Base-by-base conservation (phyloP, 2,888 invertebrate genomes). In the Hydrotaea diabolus region DNA sequence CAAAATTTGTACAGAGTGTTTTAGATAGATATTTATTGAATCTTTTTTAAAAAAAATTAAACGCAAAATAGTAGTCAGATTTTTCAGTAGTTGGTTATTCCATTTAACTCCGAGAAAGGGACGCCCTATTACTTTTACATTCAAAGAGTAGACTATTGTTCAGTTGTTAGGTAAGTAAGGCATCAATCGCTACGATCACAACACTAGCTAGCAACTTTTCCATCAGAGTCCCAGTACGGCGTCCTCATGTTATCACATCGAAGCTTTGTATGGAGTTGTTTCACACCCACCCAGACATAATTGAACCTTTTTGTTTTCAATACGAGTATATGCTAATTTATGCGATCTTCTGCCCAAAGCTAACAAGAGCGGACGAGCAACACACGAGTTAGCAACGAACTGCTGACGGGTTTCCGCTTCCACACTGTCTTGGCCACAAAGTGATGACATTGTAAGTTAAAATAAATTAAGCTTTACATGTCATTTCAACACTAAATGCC, bases 381-480 rank as follows among this genome's bases (percentile, higher is more conserved):
- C 31, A 17, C 15, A 49, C 15, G n/a, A 13, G n/a, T n/a, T 49
- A 13, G 39, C 4, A 39, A 39, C 7, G 13, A 4, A 39, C 39
- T 39, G 39, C 9, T n/a, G 8, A 7, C 11, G 13, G 13, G 46
- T 46, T 77, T 77, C 77, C 69, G 72, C 71, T 55, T 78, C 49
- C 66, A 55, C 31, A 49, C 80, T 23, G 46, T 59, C 72, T 36
- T 39, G 7, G 21, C 53, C 21, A 53, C n/a, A 36, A 49, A 80
- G 80, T 72, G 74, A 81, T 78, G 75, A 78, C 84, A 81, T 43
- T 31, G 3, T 75, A 77, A 83, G 31, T 36, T 62, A 77, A 80
- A 62, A 80, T 83, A 83, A 84, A 84, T 84, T 80, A 75, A 75
- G 62, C 75, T 77, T 71, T 77, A 69, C 69, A 62, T 80, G 80